Conservation (phyloP, 2,113 vertebrate genomes). For the Pelmatolapia mariae region DNA sequence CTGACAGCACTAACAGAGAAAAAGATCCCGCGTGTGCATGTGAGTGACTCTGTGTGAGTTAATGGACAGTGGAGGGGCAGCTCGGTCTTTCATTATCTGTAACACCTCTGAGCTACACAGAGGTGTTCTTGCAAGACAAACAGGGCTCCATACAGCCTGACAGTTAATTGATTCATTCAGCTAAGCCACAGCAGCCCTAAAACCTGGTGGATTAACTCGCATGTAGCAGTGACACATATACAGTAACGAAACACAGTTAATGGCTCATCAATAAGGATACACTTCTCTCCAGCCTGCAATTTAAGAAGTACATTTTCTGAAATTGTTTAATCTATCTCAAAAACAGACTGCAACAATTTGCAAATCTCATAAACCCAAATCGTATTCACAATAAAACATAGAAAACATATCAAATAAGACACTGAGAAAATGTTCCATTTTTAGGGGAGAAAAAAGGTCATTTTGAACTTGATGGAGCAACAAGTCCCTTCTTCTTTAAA, state of each 20-base stretch:
- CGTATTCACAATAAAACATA: fast-evolving
- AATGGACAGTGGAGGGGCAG: background rate
- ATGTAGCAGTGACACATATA: background rate
- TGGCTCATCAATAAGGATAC: background rate
- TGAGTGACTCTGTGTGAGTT: background rate
- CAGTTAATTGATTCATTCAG: background rate
- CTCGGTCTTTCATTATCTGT: background rate
- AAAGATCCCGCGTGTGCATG: fast-evolving
- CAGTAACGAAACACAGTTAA: background rate
- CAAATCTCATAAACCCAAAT: background rate
- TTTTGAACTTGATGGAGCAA: background rate
- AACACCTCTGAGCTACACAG: background rate
- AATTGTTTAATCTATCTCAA: background rate
- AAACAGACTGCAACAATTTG: background rate
- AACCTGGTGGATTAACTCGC: background rate
- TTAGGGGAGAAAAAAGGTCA: background rate
- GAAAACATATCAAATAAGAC: background rate
- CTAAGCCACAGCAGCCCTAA: background rate
- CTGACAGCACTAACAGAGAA: background rate
- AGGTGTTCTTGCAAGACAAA: background rate
- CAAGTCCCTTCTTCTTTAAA: background rate
- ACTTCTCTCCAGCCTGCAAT: background rate
- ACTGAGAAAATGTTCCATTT: background rate
- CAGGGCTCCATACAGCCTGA: background rate
- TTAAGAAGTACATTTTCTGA: background rate